phyloP scores from a whole-genome alignment of 1,140 invertebrate species.

The Polypedilum pembai region DNA sequence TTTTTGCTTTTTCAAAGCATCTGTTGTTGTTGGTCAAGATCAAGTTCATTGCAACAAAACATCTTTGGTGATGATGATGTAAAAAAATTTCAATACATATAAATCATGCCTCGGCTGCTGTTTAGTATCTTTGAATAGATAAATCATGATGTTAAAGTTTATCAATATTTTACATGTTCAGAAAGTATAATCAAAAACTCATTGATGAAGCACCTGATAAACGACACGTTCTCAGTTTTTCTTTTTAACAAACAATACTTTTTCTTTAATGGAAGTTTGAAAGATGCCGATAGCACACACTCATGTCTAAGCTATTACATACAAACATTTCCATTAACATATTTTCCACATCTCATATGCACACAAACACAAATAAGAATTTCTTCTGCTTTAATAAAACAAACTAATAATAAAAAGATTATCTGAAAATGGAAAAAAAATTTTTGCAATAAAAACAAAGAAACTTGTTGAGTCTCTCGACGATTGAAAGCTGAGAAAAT shows the following conservation, averaged over 20 bases:
- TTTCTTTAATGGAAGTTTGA: too few relatives aligned
- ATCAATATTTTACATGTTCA: too few relatives aligned
- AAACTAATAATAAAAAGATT: background rate
- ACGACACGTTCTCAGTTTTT: background rate
- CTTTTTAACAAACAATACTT: too few relatives aligned
- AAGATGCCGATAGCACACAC: too few relatives aligned
- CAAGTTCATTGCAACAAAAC: background rate
- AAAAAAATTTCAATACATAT: background rate
- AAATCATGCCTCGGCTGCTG: too few relatives aligned
- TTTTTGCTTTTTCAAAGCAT: background rate
- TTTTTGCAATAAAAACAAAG: background rate
- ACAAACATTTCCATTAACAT: background rate
- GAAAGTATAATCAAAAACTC: too few relatives aligned
- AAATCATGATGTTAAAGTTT: too few relatives aligned
- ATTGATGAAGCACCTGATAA: background rate
- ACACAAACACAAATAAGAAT: too few relatives aligned
- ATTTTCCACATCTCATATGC: background rate
- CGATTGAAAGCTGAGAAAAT: constrained; percentile 9
- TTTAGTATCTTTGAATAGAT: too few relatives aligned
- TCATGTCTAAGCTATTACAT: background rate
- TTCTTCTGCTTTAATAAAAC: too few relatives aligned
- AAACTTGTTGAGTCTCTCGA: background rate
- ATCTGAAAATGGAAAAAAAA: background rate
- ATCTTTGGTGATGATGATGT: background rate
- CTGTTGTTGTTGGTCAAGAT: background rate